These are phyloP conservation scores for Hiodon tergisus DNA, from an alignment of 2,113 vertebrate genomes.

Conservation along the genomic window DNA sequence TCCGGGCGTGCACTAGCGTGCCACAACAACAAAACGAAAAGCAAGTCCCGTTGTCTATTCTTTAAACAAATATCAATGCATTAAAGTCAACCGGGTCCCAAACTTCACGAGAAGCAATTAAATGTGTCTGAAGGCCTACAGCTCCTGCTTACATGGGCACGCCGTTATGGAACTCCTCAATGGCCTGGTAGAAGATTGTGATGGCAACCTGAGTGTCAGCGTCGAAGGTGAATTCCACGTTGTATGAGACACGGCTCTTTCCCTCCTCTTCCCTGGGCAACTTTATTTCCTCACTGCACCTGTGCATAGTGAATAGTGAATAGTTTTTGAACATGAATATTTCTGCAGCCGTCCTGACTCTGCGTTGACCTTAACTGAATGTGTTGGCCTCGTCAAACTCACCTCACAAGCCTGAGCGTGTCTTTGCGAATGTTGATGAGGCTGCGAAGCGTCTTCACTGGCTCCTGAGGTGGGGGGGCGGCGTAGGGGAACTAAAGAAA, in stretches of 20 bases:
- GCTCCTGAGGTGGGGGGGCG: slow-evolving; percentile 93
- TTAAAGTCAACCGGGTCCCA: background rate
- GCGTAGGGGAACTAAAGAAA: slow-evolving; percentile 85
- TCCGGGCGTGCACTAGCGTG: no score
- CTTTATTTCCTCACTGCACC: slow-evolving; percentile 87
- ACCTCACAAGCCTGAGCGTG: slow-evolving; percentile 89
- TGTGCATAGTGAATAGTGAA: slow-evolving; percentile 34
- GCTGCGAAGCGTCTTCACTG: slow-evolving; percentile 92
- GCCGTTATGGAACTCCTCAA: slow-evolving; percentile 89
- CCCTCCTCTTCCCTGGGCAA: slow-evolving; percentile 69
- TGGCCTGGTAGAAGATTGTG: slow-evolving; percentile 96
- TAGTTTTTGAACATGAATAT: no score
- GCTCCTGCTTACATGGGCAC: slow-evolving; percentile 77
- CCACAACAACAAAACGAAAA: no score
- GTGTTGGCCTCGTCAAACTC: slow-evolving; percentile 33
- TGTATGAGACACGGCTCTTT: slow-evolving; percentile 79
- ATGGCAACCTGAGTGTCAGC: slow-evolving; percentile 87
- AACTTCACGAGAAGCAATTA: background rate
- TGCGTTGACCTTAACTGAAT: background rate
- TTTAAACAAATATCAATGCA: no score
- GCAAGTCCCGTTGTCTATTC: no score
- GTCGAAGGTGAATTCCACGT: slow-evolving; percentile 95
- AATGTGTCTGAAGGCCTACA: background rate
- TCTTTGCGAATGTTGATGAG: slow-evolving; percentile 97
- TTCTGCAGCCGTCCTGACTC: background rate